These are phyloP conservation scores for Leptodactylus fuscus DNA, from an alignment of 2,113 vertebrate species.

Conservation along the genomic window DNA sequence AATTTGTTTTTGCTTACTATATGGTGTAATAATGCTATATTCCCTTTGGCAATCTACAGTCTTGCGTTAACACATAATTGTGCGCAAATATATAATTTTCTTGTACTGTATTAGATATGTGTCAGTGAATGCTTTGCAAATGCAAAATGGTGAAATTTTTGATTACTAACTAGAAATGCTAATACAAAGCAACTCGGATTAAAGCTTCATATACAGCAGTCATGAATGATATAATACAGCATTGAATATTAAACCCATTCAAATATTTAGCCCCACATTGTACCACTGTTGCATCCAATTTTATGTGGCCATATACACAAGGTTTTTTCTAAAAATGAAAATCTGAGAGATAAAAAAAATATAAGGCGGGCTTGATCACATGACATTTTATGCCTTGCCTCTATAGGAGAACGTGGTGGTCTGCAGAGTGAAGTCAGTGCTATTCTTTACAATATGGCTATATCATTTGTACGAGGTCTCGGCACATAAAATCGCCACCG, in stretches of 20 bases:
- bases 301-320: too few species aligned
- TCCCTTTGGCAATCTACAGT: neutral
- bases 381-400: too few species aligned
- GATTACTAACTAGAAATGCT: neutral
- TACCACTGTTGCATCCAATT: neutral
- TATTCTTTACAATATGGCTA: too few species aligned
- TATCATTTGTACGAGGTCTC: too few species aligned
- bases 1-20: conserved; percentile 34
- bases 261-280: neutral
- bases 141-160: neutral
- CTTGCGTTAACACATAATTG: neutral
- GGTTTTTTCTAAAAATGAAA: too few species aligned
- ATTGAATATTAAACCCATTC: neutral
- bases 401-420: too few species aligned
- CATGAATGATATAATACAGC: neutral
- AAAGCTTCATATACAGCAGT: neutral
- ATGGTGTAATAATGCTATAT: neutral
- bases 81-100: neutral
- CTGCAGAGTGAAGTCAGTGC: too few species aligned
- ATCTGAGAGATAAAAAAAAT: too few species aligned
- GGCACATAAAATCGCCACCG: too few species aligned
- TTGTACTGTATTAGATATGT: neutral
- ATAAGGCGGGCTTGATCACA: too few species aligned
- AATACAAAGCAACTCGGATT: neutral
- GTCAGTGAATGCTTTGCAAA: neutral